phyloP scores from a whole-genome alignment of 53 echinoderm and acorn worm genomes.

The Patiria pectinifera region DNA sequence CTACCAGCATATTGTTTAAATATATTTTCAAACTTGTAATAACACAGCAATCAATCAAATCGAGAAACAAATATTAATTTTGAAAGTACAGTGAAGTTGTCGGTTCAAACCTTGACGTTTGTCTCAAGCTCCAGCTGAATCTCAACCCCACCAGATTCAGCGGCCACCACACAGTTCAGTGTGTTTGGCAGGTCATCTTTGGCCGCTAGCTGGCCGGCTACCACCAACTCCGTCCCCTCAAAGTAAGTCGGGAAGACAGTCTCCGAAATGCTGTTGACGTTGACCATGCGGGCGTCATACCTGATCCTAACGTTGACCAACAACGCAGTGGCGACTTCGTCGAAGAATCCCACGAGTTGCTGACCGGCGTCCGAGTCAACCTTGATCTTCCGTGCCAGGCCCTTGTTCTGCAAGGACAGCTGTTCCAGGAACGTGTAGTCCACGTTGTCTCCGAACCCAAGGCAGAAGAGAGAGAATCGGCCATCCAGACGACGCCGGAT shows the following conservation, averaged over 20 bases:
- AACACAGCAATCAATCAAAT: no score
- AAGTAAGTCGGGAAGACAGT: conserved; percentile 75
- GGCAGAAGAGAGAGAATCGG: conserved; percentile 74
- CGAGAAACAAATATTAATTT: no score
- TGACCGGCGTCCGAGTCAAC: conserved; percentile 72
- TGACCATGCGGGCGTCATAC: conserved; percentile 59
- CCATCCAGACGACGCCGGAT: conserved; percentile 66
- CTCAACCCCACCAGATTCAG: neutral
- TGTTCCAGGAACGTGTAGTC: conserved; percentile 78
- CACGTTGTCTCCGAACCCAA: conserved; percentile 83
- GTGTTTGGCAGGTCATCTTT: neutral
- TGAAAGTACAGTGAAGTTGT: no score
- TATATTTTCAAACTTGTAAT: no score
- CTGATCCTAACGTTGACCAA: conserved; percentile 71
- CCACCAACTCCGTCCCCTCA: conserved; percentile 82
- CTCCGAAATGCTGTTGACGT: conserved; percentile 71
- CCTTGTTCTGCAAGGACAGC: conserved; percentile 72
- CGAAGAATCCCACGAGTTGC: conserved; percentile 82
- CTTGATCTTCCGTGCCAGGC: conserved; percentile 77
- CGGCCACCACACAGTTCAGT: neutral
- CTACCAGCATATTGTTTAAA: no score
- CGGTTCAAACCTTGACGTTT: conserved; percentile 32
- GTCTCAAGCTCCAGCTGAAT: neutral
- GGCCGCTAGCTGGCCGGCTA: conserved; percentile 68
- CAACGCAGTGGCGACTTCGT: conserved; percentile 80